Percentiles rank a stretch among this genome's conserved stretches.
These are phyloP conservation scores for Vannuccia rotundouncinata DNA, from an alignment of 2,888 invertebrate species.

Conservation along the genomic window DNA sequence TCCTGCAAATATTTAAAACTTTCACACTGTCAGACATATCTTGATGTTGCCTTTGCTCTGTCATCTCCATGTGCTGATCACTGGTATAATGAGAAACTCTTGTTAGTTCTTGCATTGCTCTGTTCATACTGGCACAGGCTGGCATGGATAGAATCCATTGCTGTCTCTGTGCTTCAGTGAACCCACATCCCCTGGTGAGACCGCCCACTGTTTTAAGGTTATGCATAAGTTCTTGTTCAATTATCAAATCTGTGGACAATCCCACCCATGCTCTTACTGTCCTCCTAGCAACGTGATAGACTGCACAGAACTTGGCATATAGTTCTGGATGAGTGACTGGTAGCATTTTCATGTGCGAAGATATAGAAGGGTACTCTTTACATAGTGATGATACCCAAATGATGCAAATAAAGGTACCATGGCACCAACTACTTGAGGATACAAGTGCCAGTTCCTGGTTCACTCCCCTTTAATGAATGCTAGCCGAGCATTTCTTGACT, in stretches of 20 bases:
- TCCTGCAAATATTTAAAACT: slow-evolving; percentile 20
- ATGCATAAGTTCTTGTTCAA: neutral
- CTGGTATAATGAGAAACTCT: neutral
- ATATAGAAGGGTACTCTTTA: neutral
- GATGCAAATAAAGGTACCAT: neutral
- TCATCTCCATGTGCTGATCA: slow-evolving; percentile 28
- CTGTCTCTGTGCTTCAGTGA: neutral
- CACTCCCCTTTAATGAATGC: neutral
- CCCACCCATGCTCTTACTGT: neutral
- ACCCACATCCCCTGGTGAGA: neutral
- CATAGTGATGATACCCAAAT: neutral
- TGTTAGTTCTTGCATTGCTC: slow-evolving; percentile 7
- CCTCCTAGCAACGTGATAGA: neutral
- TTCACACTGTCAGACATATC: slow-evolving; percentile 18
- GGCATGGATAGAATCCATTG: slow-evolving; percentile 8
- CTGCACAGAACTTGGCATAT: neutral
- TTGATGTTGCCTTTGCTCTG: slow-evolving; percentile 24
- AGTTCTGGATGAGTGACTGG: neutral
- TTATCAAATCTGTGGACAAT: neutral
- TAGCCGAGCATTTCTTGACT: neutral
- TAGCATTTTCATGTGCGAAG: neutral
- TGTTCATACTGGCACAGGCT: slow-evolving; percentile 7
- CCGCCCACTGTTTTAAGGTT: neutral
- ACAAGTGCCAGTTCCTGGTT: neutral
- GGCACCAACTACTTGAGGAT: neutral